phyloP scores from a whole-genome alignment of 2,888 invertebrate genomes.

The Hydriomena furcata region DNA sequence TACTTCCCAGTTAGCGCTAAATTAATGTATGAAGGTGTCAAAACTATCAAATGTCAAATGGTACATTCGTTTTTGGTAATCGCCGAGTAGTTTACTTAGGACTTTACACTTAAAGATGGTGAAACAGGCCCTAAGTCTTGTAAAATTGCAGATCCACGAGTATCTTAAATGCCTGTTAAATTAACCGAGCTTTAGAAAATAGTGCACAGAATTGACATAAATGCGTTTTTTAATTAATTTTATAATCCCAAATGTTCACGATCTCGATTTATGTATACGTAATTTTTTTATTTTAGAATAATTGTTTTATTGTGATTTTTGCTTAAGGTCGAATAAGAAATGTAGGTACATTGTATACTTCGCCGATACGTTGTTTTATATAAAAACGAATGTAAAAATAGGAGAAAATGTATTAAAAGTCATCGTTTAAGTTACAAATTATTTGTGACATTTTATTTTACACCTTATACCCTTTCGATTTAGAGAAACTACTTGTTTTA shows the following conservation, averaged over 20 bases:
- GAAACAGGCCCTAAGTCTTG: too few species aligned
- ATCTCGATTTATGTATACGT: conserved; percentile 78
- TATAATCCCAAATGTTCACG: conserved; percentile 53
- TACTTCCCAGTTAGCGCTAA: too few species aligned
- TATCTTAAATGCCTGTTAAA: too few species aligned
- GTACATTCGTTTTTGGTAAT: too few species aligned
- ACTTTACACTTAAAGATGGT: too few species aligned
- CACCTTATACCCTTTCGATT: conserved; percentile 19
- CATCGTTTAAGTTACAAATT: conserved; percentile 79
- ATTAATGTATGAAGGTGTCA: too few species aligned
- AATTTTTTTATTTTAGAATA: conserved; percentile 58
- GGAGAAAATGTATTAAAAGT: conserved; percentile 80
- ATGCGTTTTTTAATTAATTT: conserved; percentile 19
- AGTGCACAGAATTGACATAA: conserved; percentile 7
- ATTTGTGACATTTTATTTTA: conserved; percentile 60
- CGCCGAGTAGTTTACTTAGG: too few species aligned
- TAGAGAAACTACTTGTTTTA: conserved; percentile 18
- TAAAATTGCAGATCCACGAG: too few species aligned
- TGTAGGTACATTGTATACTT: conserved; percentile 62
- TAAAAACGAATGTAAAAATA: conserved; percentile 77
- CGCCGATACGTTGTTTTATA: conserved; percentile 74
- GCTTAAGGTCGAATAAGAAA: conserved; percentile 61
- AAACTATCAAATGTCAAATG: too few species aligned
- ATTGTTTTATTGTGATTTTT: conserved; percentile 56
- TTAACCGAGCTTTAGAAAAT: background rate